A percentile compares a stretch with the other conserved stretches of the same genome.
Conservation (phyloP, 2,888 invertebrate genomes). For the Drosophila cracens region DNA sequence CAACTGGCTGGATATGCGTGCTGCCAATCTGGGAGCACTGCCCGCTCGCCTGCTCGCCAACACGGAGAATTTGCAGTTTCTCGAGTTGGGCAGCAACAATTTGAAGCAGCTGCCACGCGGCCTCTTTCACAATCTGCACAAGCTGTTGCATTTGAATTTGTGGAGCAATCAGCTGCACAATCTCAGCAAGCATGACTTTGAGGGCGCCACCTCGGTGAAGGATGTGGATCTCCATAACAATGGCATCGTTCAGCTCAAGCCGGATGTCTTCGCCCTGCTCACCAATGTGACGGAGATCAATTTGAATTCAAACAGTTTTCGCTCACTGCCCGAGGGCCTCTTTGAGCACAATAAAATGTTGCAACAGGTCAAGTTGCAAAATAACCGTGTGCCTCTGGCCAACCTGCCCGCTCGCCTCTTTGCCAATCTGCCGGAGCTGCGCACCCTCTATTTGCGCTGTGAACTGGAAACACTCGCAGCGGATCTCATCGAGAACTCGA, state of each 20-base stretch:
- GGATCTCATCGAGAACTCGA: constrained; percentile 88
- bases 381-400: constrained; percentile 87
- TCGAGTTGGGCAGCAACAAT: constrained; percentile 89
- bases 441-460: constrained; percentile 87
- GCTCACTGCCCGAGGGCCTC: constrained; percentile 87
- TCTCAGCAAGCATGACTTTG: constrained; percentile 88
- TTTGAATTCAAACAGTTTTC: constrained; percentile 89
- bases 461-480: constrained; percentile 87
- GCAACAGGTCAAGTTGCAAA: constrained; percentile 86
- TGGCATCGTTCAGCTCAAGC: constrained; percentile 87
- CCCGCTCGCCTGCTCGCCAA: constrained; percentile 87
- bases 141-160: constrained; percentile 88
- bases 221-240: constrained; percentile 90
- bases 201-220: constrained; percentile 87
- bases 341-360: constrained; percentile 87
- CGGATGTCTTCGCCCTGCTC: constrained; percentile 88
- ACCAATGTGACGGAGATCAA: constrained; percentile 88
- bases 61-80: constrained; percentile 86
- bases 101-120: constrained; percentile 87
- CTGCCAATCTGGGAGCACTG: constrained; percentile 87
- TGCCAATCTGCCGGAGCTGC: constrained; percentile 87
- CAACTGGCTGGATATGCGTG: constrained; percentile 88
- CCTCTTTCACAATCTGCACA: constrained; percentile 87
- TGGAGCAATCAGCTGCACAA: constrained; percentile 89
- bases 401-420: constrained; percentile 87